Conservation (phyloP, 2,113 vertebrate species). For the Riparia riparia region DNA sequence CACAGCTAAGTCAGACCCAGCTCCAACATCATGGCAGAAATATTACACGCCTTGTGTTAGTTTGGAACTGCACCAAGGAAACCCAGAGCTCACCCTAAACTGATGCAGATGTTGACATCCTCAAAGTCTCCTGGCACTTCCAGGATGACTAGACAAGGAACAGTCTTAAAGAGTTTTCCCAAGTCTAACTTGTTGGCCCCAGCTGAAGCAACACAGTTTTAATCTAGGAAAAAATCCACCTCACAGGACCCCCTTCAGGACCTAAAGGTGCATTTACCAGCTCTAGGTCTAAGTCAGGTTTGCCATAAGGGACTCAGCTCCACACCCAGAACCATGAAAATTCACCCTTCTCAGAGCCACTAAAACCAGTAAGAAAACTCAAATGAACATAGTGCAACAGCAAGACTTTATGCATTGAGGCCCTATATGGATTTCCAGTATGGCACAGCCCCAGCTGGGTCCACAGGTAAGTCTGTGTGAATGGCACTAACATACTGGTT, state of each 20-base stretch:
- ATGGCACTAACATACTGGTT: conserved; percentile 46
- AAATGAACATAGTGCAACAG: not conserved
- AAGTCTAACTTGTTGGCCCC: not conserved
- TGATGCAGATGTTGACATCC: not conserved
- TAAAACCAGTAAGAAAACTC: not conserved
- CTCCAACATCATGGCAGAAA: not conserved
- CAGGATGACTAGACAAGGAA: not conserved
- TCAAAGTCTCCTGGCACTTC: not conserved
- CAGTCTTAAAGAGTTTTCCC: not conserved
- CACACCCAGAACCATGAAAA: not conserved
- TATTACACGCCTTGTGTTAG: not conserved
- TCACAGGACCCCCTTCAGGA: not conserved
- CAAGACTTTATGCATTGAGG: not conserved
- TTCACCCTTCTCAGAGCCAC: not conserved
- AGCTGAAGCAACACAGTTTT: not conserved
- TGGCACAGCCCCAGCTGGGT: not conserved
- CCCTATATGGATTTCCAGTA: not conserved
- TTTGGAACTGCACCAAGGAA: not conserved
- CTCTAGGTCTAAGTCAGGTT: not conserved
- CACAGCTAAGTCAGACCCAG: not conserved
- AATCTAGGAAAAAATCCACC: not conserved
- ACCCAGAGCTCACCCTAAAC: not conserved
- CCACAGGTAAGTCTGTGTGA: not conserved
- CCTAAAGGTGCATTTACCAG: not conserved
- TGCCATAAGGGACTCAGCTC: not conserved